phyloP scores from a whole-genome alignment of 2,113 vertebrate species.

The Macaca nemestrina region DNA sequence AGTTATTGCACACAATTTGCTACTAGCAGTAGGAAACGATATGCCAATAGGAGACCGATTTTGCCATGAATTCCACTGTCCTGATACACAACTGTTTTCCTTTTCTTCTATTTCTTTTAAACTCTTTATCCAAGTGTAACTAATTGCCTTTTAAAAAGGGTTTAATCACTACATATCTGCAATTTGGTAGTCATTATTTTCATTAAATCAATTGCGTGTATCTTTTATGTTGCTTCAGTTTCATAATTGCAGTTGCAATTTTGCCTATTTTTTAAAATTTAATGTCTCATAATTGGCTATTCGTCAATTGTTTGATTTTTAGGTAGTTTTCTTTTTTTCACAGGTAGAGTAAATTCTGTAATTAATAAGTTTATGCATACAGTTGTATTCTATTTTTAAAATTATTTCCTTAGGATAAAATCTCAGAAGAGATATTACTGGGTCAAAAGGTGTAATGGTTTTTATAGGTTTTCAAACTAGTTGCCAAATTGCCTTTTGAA shows the following conservation, averaged over 20 bases:
- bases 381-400: conserved; percentile 43
- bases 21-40: not conserved
- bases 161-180: not conserved
- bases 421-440: conserved; percentile 53
- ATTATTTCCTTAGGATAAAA: conserved; percentile 50
- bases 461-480: conserved; percentile 67
- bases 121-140: not conserved
- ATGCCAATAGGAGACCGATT: not conserved
- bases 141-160: not conserved
- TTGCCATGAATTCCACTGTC: not conserved
- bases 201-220: not conserved
- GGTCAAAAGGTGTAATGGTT: conserved; percentile 68
- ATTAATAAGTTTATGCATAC: conserved; percentile 65
- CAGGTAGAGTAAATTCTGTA: conserved; percentile 37
- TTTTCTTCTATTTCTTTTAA: not conserved
- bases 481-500: conserved; percentile 73
- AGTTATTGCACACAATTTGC: not conserved
- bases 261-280: not conserved
- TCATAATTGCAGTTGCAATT: not conserved
- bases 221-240: not conserved
- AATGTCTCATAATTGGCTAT: conserved; percentile 5
- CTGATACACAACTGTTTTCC: not conserved
- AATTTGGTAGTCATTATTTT: not conserved
- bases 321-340: conserved; percentile 9
- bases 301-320: not conserved